Base-by-base conservation (phyloP, 2,113 vertebrate genomes). In the Muntiacus muntjak region DNA sequence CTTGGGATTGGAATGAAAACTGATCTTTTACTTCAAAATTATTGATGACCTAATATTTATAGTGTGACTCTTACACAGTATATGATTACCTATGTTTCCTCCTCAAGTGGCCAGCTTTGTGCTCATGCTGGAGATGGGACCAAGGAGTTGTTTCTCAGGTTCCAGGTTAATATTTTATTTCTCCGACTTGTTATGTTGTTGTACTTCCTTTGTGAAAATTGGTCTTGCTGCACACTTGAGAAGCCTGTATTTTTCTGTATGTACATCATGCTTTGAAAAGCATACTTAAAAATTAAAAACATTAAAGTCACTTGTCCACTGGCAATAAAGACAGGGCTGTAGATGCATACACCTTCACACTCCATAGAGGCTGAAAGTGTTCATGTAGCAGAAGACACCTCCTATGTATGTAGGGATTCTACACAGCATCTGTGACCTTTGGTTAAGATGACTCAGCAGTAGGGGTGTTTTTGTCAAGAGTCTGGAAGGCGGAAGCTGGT, bases 361-460 rank as follows among this genome's bases (percentile, higher is more conserved):
- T 16, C 43, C 50, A 17, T 3, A 23, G 5, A 40, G 25, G 28
- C 55, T 40, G 62, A 13, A 30, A 64, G 7, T 47, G 45, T 21
- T 19, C 60, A 0, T 40, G 6, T 40, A 19, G 7, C 16, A 58
- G 62, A 64, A 81, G 50, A 30, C 2, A 58, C 33, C 28, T 64
- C 16, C 50, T 6, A 62, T 6, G 55, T 26, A 2, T 12, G 1
- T 4, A 64, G 47, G 30, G 11, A 54, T 25, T 55, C 47, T 16
- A 3, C 25, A 43, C 9, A 9, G 60, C 16, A 8, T 23, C 87
- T 15, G 0, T 1, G 28, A 40, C 45, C 17, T 28, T 4, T 6
- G 47, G 47, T 96, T 78, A 93, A 40, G 23, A 5, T 0, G 57
- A 17, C 11, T 84, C 85, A 12, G 13, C 5, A 60, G 1, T 60